Evolutionary conservation across 2,113 vertebrate species (phyloP), one percentile per base, ranked within the genome.

Genomic region (Rhinopithecus roxellana): DNA sequence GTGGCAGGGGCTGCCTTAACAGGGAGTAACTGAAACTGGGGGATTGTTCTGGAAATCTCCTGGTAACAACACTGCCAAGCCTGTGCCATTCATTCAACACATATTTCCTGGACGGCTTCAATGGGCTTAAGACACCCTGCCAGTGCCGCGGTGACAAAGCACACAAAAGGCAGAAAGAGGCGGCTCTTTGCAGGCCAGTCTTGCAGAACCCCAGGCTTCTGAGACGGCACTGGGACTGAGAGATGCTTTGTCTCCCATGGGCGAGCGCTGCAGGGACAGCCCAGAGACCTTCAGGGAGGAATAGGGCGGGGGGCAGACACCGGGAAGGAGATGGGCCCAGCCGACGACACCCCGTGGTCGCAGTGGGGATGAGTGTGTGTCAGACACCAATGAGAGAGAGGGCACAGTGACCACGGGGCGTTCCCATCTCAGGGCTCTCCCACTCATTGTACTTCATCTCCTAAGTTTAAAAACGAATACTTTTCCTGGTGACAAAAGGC

Each of bases 311-410:
- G 59, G 18, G 40, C 18, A 38, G 12, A 64, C 61, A 32, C 61
- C 0, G 0, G n/a, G 57, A 6, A 43, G 50, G 75, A 8, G 5
- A 0, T 0, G 25, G 32, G 12, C 11, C 17, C 22, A 2, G 35
- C 3, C 0, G 1, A 35, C 8, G 7, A 2, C 8, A 0, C 1
- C 48, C 6, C 0, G 72, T 0, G 0, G n/a, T 0, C 1, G 13
- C 35, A 0, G 45, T 2, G 0, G 45, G 64, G 22, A 22, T 1
- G 0, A 43, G 40, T 38, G 50, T 43, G 7, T 2, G n/a, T 20
- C 6, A 5, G 67, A 14, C 0, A 1, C 14, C 10, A 22, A 35
- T 2, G 8, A 32, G 8, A 10, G 12, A 5, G 20, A 8, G 16
- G 8, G 30, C 10, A 6, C 0, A 11, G 35, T 0, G 25, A 1